These are phyloP conservation scores for Bombus superbus DNA, from an alignment of 1,140 invertebrate genomes.

Conservation along the genomic window DNA sequence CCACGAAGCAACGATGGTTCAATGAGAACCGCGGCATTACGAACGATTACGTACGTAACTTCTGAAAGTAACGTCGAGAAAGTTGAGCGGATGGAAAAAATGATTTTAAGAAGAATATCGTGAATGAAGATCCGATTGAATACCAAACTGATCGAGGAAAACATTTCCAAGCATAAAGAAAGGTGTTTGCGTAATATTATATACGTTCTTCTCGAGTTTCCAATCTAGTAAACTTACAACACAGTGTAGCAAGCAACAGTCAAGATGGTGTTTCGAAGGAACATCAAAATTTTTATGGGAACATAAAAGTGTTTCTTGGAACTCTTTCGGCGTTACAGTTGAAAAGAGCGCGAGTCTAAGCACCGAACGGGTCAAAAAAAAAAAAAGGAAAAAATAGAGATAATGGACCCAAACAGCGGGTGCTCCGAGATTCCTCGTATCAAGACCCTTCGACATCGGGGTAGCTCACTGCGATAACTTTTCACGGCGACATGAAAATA, in stretches of 20 bases:
- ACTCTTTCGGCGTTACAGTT: background rate
- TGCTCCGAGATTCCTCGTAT: background rate
- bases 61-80: background rate
- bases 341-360: background rate
- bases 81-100: background rate
- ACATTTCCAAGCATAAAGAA: too few relatives aligned
- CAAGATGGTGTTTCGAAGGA: background rate
- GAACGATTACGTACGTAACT: background rate
- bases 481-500: background rate
- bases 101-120: background rate
- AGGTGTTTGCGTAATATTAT: too few relatives aligned
- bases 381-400: background rate
- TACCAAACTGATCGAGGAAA: too few relatives aligned
- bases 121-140: background rate
- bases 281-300: background rate
- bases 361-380: background rate
- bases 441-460: background rate
- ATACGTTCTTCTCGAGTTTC: background rate
- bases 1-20: background rate
- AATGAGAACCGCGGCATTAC: background rate
- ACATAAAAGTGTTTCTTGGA: background rate
- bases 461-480: background rate
- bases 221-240: background rate
- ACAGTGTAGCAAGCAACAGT: background rate
- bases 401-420: background rate